Conservation (phyloP, 2,113 vertebrate genomes). For the Callospermophilus lateralis region DNA sequence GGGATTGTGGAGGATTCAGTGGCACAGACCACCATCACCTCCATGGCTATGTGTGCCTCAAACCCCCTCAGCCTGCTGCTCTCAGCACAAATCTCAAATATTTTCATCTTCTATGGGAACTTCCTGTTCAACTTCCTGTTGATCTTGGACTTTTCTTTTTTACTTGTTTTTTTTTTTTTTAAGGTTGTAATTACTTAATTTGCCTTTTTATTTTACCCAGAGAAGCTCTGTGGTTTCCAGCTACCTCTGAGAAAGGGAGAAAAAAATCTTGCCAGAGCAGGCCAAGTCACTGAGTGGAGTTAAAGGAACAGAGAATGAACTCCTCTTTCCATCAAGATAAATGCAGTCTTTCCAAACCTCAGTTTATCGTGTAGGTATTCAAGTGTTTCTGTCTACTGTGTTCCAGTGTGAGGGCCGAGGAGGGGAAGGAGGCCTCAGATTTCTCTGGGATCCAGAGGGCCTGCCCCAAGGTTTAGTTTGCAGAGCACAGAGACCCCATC, state of each 20-base stretch:
- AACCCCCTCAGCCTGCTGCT: slow-evolving; percentile 38
- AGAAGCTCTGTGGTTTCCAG: slow-evolving; percentile 43
- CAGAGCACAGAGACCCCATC: background rate
- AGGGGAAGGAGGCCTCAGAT: background rate
- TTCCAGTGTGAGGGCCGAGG: fast-evolving
- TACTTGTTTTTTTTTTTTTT: background rate
- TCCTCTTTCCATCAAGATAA: slow-evolving; percentile 30
- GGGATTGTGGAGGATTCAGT: background rate
- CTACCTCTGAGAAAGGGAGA: slow-evolving; percentile 28
- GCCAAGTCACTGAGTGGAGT: background rate
- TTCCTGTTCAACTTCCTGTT: slow-evolving; percentile 83
- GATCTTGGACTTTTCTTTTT: slow-evolving; percentile 78
- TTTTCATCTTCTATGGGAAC: slow-evolving; percentile 84
- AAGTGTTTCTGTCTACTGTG: background rate
- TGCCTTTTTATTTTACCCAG: slow-evolving; percentile 71
- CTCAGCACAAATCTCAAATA: slow-evolving; percentile 78
- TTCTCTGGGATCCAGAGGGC: background rate
- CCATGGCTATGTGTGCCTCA: background rate
- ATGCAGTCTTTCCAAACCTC: background rate
- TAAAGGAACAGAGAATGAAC: background rate
- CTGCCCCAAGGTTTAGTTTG: background rate
- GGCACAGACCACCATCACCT: background rate
- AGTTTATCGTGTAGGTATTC: background rate
- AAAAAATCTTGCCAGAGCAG: background rate
- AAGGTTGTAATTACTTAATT: slow-evolving; percentile 77